A percentile compares a stretch with the other conserved stretches of the same genome.
phyloP scores from a whole-genome alignment of 1,140 invertebrate species.

The Nasonia longicornis region DNA sequence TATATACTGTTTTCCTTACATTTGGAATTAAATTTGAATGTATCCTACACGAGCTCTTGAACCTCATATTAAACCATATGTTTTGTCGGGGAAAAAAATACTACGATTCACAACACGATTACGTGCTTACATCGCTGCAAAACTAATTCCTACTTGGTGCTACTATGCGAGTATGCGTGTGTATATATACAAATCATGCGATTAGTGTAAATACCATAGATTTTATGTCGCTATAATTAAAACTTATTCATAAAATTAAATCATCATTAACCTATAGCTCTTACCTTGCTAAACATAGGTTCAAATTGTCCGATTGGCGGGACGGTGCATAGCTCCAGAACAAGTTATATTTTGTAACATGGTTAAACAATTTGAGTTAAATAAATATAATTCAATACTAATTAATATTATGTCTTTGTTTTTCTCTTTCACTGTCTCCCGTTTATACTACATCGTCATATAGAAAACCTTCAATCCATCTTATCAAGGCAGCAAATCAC shows the following conservation, averaged over 20 bases:
- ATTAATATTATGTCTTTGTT: conserved; percentile 17
- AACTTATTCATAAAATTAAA: conserved; percentile 41
- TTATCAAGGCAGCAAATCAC: conserved; percentile 67
- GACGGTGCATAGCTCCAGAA: conserved; percentile 44
- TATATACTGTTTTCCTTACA: not conserved
- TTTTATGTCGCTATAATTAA: conserved; percentile 36
- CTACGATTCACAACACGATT: conserved; percentile 10
- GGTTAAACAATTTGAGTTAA: conserved; percentile 60
- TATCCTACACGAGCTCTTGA: not conserved
- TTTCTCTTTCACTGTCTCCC: not conserved
- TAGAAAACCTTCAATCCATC: conserved; percentile 31
- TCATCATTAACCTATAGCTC: conserved; percentile 33
- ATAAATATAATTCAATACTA: conserved; percentile 48
- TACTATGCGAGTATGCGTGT: conserved; percentile 9
- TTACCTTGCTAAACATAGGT: conserved; percentile 39
- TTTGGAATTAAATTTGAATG: not conserved
- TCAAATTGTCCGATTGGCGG: conserved; percentile 23
- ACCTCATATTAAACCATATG: not conserved
- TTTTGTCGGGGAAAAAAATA: not conserved
- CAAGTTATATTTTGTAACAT: conserved; percentile 62
- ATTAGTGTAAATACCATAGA: conserved; percentile 44
- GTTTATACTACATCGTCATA: not conserved
- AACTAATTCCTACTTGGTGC: conserved; percentile 36
- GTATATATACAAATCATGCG: conserved; percentile 33
- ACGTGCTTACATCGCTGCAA: conserved; percentile 1